Conservation (phyloP, 2,113 vertebrate genomes). For the Anhinga anhinga region DNA sequence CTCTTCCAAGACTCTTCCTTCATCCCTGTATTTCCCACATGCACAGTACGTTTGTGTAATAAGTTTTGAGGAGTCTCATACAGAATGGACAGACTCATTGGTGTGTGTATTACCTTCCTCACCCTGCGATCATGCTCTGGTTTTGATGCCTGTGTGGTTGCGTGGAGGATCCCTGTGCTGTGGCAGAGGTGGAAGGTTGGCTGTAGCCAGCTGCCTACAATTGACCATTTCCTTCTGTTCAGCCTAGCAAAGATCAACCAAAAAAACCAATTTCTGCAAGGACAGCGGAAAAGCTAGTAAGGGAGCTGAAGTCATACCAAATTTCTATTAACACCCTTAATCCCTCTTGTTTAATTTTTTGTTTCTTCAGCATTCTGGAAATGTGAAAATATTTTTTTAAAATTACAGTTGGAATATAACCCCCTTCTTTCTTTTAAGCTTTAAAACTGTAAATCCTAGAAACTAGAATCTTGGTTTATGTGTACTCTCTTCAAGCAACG, state of each 20-base stretch:
- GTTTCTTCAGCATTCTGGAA: neutral
- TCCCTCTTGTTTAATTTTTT: neutral
- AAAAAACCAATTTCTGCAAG: neutral
- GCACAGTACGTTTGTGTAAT: too few relatives aligned
- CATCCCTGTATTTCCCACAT: neutral
- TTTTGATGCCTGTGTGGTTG: neutral
- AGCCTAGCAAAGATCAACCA: neutral
- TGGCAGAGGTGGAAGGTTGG: neutral
- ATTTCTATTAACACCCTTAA: neutral
- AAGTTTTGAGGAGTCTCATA: neutral
- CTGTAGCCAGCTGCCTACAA: neutral
- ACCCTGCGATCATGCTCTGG: neutral
- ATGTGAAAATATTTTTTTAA: neutral
- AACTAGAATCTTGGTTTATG: fast-evolving
- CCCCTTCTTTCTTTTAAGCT: neutral
- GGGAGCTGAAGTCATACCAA: neutral
- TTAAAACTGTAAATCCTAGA: neutral
- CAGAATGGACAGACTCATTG: fast-evolving
- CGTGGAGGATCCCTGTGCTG: fast-evolving
- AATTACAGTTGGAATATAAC: neutral
- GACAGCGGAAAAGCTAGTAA: neutral
- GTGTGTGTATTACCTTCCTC: neutral
- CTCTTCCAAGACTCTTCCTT: neutral
- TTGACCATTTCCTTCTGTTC: neutral
- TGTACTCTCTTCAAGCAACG: neutral